These are phyloP conservation scores for Characodon lateralis DNA, from an alignment of 2,797 vertebrate species.

Conservation along the genomic window DNA sequence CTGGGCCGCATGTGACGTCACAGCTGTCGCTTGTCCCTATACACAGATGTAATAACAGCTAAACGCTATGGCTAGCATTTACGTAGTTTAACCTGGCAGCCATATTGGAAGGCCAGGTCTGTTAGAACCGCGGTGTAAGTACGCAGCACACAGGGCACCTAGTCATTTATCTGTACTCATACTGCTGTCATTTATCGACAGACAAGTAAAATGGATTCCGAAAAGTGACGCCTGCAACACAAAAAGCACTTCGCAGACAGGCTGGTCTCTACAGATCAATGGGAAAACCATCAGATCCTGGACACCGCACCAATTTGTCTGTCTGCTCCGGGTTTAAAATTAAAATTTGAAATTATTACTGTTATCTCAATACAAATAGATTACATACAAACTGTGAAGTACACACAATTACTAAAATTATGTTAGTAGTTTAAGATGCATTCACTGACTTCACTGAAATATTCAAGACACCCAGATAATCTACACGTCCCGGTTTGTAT, in stretches of 20 bases:
- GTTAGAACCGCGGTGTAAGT: neutral
- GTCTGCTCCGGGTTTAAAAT: neutral
- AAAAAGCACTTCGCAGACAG: neutral
- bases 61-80: neutral
- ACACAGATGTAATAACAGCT: neutral
- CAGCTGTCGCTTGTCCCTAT: neutral
- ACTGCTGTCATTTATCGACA: neutral
- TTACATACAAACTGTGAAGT: neutral
- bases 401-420: neutral
- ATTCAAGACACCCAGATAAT: too few relatives aligned
- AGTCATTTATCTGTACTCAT: neutral
- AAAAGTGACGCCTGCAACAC: neutral
- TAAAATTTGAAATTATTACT: neutral
- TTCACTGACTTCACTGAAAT: too few relatives aligned
- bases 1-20: neutral
- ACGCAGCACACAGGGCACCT: neutral
- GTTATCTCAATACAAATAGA: neutral
- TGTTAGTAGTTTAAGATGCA: neutral
- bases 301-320: neutral
- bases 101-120: neutral
- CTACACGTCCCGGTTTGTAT: neutral
- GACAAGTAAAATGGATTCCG: neutral
- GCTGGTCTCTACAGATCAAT: neutral
- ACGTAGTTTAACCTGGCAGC: neutral
- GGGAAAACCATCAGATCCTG: neutral